phyloP scores from a whole-genome alignment of 2,797 vertebrate species.

The Myotis planiceps region DNA sequence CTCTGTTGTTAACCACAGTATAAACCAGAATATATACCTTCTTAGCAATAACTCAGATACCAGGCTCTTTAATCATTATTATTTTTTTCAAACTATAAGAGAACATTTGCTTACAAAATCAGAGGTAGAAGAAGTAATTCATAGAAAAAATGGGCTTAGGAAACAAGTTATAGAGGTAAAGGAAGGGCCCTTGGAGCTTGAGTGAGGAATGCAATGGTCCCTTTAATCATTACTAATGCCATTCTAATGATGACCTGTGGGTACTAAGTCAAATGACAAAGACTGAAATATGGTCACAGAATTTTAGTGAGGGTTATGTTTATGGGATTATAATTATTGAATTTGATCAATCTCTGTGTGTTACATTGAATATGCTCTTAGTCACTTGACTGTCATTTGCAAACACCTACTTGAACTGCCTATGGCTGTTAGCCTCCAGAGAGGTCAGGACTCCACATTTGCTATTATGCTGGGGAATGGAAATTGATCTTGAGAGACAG shows the following conservation, averaged over 20 bases:
- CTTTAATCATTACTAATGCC: background rate
- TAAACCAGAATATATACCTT: background rate
- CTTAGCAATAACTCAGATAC: background rate
- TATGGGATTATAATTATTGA: background rate
- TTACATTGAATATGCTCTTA: background rate
- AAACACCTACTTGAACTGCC: background rate
- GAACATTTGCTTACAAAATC: no score
- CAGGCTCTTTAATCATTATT: background rate
- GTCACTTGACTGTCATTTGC: background rate
- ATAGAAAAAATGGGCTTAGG: no score
- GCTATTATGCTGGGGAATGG: fast-evolving
- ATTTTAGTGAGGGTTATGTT: background rate
- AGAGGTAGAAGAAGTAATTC: no score
- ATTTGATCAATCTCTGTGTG: fast-evolving
- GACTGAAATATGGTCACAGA: background rate
- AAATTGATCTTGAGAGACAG: background rate
- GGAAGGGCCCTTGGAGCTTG: no score
- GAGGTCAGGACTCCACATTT: background rate
- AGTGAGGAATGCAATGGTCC: no score
- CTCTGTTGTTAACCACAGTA: background rate
- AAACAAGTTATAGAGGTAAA: no score
- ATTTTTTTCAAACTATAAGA: no score
- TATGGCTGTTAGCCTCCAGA: fast-evolving
- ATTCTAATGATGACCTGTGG: background rate
- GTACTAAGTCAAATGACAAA: background rate